Conservation (phyloP, 2,113 vertebrate genomes). For the Myxocyprinus asiaticus region DNA sequence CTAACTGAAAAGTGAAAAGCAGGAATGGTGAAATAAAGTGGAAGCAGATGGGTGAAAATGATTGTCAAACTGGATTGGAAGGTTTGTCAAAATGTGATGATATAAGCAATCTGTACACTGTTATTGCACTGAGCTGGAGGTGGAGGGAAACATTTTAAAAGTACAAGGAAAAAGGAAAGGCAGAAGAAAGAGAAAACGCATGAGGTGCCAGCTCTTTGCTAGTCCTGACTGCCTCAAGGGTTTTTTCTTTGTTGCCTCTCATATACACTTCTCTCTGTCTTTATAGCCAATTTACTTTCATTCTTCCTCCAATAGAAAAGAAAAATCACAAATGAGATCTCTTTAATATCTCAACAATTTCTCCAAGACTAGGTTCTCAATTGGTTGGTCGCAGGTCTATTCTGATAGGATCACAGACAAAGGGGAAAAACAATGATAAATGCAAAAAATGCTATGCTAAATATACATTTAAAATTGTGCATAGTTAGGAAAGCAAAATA, state of each 20-base stretch:
- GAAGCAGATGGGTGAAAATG: conserved; percentile 96
- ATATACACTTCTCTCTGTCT: conserved; percentile 54
- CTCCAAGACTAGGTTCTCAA: not conserved
- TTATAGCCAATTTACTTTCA: conserved; percentile 49
- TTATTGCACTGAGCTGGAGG: conserved; percentile 95
- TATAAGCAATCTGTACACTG: conserved; percentile 97
- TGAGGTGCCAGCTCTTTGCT: conserved; percentile 87
- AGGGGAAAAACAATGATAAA: not conserved
- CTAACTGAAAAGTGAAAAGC: not conserved
- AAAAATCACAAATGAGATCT: conserved; percentile 16
- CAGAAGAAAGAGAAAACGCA: conserved; percentile 67
- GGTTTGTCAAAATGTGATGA: conserved; percentile 99
- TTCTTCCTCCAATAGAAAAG: not conserved
- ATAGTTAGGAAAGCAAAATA: too few species aligned
- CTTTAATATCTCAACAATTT: not conserved
- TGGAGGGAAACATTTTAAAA: conserved; percentile 98
- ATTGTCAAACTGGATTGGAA: conserved; percentile 96
- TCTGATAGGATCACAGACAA: not conserved
- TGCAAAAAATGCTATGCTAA: not conserved
- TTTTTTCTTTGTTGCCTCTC: conserved; percentile 69
- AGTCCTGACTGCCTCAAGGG: conserved; percentile 93
- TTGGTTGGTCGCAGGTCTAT: not conserved
- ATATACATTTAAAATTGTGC: not conserved
- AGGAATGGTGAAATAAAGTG: conserved; percentile 72
- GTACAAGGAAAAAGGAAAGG: conserved; percentile 73